Evolutionary conservation across 2,797 vertebrate species (phyloP), one percentile per base, ranked within the genome.

Genomic region (Pteropus rufus): DNA sequence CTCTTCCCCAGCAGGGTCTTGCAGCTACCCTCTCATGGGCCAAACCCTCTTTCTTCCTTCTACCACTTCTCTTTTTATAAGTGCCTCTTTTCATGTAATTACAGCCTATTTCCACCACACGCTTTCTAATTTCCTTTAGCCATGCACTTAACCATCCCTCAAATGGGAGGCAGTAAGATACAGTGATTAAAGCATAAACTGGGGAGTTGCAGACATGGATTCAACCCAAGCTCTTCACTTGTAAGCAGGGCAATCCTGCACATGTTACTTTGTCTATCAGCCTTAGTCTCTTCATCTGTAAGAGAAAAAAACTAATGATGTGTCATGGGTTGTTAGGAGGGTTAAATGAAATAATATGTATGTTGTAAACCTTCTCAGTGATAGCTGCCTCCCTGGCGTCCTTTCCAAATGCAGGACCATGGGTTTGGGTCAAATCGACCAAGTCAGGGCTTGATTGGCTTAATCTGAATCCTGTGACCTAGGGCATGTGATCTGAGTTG

Each of bases 401-500:
- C 46, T 92, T 62, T 58, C 44, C 49, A 65, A 41, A 46, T 14
- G 4, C 6, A 26, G 19, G 54, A 29, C 29, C 10, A 7, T 26
- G 2, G 39, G 8, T 23, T 26, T 69, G 39, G 39, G 11, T 64
- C 52, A 10, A 14, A 76, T 0, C 69, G 36, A 81, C 12, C 52
- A n/a, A 12, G 12, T 58, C n/a, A 16, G 6, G 15, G 11, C 23
- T 84, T 60, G 29, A 91, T 26, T 76, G 91, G 14, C 29, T 80
- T 81, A 85, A 29, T 88, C 41, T 29, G 16, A 87, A 15, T 62
- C 90, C 29, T 69, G 75, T 70, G 75, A 92, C 24, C 46, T 56
- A n/a, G 11, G 41, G 10, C 26, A 29, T 10, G 58, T 23, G 26
- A 10, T 46, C 58, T 34, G 23, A 14, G 1, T n/a, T 83, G 23